These are phyloP conservation scores for Setophaga petechia DNA, from an alignment of 2,113 vertebrate species.

Conservation along the genomic window DNA sequence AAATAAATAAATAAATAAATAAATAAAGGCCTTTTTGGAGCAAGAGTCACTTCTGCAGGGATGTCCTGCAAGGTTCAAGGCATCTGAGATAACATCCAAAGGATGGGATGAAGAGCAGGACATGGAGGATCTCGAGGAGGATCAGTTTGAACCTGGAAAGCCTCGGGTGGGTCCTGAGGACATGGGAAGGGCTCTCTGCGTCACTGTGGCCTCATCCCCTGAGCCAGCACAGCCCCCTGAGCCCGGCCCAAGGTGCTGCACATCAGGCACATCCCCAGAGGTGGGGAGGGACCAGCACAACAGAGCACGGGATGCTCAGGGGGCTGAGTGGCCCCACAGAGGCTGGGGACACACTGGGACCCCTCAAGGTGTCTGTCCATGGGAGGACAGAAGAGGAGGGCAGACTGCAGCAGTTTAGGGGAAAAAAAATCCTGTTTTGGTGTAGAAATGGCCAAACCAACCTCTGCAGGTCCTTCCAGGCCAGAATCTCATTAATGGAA, in stretches of 20 bases:
- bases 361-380: accelerated
- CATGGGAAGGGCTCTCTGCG: accelerated
- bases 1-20: no score
- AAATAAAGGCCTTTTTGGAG: no score
- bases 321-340: neutral
- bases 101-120: no score
- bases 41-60: no score
- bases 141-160: neutral
- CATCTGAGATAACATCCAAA: no score
- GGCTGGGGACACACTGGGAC: neutral
- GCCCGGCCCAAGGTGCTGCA: accelerated
- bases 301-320: accelerated
- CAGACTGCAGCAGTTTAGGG: no score
- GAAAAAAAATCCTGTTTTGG: neutral
- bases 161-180: neutral
- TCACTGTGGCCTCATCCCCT: neutral
- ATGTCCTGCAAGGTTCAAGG: no score
- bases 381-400: neutral
- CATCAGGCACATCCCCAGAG: accelerated
- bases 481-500: neutral
- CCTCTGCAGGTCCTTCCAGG: neutral
- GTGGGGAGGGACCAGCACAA: neutral
- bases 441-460: neutral
- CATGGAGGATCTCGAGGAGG: neutral
- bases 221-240: neutral